Conservation (phyloP, 1,140 invertebrate species). For the Pteromalus puparum region DNA sequence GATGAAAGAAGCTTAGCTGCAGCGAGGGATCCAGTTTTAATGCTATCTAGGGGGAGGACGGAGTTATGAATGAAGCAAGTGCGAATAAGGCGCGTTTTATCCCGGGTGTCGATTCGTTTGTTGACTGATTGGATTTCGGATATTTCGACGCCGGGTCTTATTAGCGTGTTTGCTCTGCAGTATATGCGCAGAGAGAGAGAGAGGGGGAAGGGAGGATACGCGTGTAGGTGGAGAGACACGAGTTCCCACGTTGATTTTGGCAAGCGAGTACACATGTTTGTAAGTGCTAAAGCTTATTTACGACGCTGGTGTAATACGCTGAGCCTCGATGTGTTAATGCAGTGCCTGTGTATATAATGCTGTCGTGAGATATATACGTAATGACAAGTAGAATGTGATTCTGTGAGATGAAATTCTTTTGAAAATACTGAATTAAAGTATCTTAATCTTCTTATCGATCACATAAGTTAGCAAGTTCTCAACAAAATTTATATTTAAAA, state of each 20-base stretch:
- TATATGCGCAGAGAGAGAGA: neutral
- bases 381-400: too few species aligned
- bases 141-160: neutral
- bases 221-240: slow-evolving; percentile 3
- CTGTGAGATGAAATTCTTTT: too few species aligned
- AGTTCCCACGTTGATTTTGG: slow-evolving; percentile 41
- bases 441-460: too few species aligned
- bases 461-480: too few species aligned
- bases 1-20: neutral
- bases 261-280: neutral
- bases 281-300: slow-evolving; percentile 24
- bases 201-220: too few species aligned
- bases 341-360: neutral
- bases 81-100: slow-evolving; percentile 1
- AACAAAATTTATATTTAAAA: neutral
- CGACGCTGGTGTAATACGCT: neutral
- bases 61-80: slow-evolving; percentile 22
- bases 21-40: neutral
- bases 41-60: neutral
- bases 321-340: neutral
- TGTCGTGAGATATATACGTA: neutral
- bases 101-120: slow-evolving; percentile 16
- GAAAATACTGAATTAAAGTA: too few species aligned
- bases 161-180: slow-evolving; percentile 7
- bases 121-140: slow-evolving; percentile 52